These are phyloP conservation scores for Cheirogaleus medius DNA, from an alignment of 2,113 vertebrate species.

Conservation along the genomic window DNA sequence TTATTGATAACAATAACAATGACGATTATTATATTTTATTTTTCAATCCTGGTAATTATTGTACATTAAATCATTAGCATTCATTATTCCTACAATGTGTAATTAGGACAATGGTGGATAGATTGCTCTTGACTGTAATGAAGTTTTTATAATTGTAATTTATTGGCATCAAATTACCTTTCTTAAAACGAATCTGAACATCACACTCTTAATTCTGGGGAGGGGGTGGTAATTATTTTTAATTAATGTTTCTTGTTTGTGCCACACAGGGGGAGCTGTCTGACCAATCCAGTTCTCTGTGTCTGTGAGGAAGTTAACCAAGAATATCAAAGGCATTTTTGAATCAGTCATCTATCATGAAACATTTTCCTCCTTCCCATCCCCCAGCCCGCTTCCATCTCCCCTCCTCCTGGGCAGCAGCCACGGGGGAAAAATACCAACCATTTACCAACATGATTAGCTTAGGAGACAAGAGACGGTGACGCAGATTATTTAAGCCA, in stretches of 20 bases:
- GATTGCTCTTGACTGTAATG: constrained; percentile 88
- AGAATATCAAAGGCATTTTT: neutral
- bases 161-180: constrained; percentile 87
- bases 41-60: constrained; percentile 87
- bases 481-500: constrained; percentile 12
- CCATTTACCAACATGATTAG: constrained; percentile 56
- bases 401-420: neutral
- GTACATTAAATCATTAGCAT: constrained; percentile 88
- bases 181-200: constrained; percentile 85
- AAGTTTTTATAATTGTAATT: constrained; percentile 91
- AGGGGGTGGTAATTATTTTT: constrained; percentile 84
- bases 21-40: constrained; percentile 83
- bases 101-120: constrained; percentile 88
- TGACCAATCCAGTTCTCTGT: neutral
- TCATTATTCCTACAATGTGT: constrained; percentile 88
- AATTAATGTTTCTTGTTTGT: constrained; percentile 87
- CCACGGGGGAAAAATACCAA: neutral
- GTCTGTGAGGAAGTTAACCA: constrained; percentile 55
- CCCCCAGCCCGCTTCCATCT: neutral
- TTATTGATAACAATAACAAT: constrained; percentile 80
- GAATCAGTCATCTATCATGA: accelerated
- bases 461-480: neutral
- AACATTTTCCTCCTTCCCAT: neutral
- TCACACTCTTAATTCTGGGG: constrained; percentile 84
- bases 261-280: neutral